Evolutionary conservation across 1,140 invertebrate species (phyloP), one percentile per base, ranked within the genome.

Genomic region (Rhizoglyphus robini): DNA sequence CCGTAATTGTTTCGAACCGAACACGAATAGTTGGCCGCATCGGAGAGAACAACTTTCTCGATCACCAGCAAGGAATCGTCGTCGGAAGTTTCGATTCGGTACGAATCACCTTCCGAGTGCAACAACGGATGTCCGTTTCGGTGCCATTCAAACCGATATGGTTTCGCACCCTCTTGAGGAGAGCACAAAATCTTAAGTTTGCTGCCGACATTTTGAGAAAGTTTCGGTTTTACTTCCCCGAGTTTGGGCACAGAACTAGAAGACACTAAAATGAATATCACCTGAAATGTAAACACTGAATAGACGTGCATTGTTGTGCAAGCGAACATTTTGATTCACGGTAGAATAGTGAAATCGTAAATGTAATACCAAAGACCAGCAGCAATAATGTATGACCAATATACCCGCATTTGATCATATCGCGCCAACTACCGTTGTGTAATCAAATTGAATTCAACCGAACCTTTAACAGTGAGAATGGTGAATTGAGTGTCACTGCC

Each of bases 11-110:
- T 74, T 23, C 51, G 66, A n/a, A 69, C 72, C 25, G 61, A 47
- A 64, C 73, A 74, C 2, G 73, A 72, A 57, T 72, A 74, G 36
- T 69, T 68, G 0, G 71, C 73, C 25, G 68, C 63, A 60, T 74
- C 67, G 8, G 38, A n/a, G 8, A 61, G 31, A 47, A 41, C 4
- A 27, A 67, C 47, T 57, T 32, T 25, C 25, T 58, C 60, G 38
- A 68, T 30, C 0, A 25, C 34, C 5, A 59, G 23, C 27, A 29
- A 15, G 15, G 57, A 59, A 15, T 20, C 13, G 11, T 18, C 27
- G 2, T 59, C 57, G 13, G 15, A 34, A 18, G 30, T 18, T 13
- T 59, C 34, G 11, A 59, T 31, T 38, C 27, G 15, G 29, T 23
- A 23, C 23, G 23, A 2, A 27, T 4, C 2, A 4, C 13, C 13